These are phyloP conservation scores for Tortrix viridana DNA, from an alignment of 2,888 invertebrate species.

Conservation along the genomic window DNA sequence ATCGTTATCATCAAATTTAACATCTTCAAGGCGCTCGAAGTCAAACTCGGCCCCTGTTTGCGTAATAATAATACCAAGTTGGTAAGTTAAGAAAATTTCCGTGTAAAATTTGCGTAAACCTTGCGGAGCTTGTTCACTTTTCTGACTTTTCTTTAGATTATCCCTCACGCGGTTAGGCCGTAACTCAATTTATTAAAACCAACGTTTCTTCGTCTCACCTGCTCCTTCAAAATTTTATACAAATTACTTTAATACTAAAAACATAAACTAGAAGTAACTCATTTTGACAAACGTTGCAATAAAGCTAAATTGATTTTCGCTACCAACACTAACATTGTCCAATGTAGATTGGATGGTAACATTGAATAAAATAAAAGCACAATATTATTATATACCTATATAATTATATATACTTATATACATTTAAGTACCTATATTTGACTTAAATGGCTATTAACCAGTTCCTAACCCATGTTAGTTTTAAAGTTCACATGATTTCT, in stretches of 20 bases:
- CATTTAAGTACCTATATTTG: too few relatives aligned
- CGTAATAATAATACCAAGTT: slow-evolving; percentile 75
- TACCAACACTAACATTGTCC: too few relatives aligned
- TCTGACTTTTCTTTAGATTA: slow-evolving; percentile 66
- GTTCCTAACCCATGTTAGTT: background rate
- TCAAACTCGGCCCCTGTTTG: slow-evolving; percentile 59
- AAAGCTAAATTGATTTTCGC: slow-evolving; percentile 6
- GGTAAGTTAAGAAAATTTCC: slow-evolving; percentile 72
- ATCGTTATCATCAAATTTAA: slow-evolving; percentile 48
- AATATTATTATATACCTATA: background rate
- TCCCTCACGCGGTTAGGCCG: slow-evolving; percentile 57
- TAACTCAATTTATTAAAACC: slow-evolving; percentile 64
- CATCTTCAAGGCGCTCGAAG: slow-evolving; percentile 57
- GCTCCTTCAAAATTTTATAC: slow-evolving; percentile 39
- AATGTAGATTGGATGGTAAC: too few relatives aligned
- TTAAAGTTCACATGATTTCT: too few relatives aligned
- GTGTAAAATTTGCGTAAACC: slow-evolving; percentile 80
- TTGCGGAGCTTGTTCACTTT: slow-evolving; percentile 66
- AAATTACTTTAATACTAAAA: slow-evolving; percentile 8
- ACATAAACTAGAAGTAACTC: slow-evolving; percentile 13
- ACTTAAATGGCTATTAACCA: background rate
- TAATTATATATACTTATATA: background rate
- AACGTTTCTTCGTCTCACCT: slow-evolving; percentile 41
- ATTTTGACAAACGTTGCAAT: slow-evolving; percentile 15
- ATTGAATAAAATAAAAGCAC: slow-evolving; percentile 2